These are phyloP conservation scores for Oryctes rhinoceros DNA, from an alignment of 1,140 invertebrate species.

Conservation along the genomic window DNA sequence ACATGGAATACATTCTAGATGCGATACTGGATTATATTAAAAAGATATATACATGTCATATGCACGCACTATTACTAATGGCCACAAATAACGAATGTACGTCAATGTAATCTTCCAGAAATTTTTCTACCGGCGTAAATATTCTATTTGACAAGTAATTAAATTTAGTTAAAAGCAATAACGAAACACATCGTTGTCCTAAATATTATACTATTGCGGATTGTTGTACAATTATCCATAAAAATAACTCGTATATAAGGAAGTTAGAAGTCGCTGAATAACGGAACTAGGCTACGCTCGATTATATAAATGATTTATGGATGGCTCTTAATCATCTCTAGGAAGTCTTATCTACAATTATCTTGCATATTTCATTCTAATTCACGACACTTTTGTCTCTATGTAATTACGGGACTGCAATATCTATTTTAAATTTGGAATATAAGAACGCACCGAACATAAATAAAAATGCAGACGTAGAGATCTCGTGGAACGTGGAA, in stretches of 20 bases:
- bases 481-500: background rate
- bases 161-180: too few relatives aligned
- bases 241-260: background rate
- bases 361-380: constrained; percentile 16
- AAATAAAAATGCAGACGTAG: background rate
- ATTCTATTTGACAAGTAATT: too few relatives aligned
- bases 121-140: too few relatives aligned
- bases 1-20: too few relatives aligned
- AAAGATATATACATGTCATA: too few relatives aligned
- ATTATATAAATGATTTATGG: background rate
- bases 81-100: too few relatives aligned
- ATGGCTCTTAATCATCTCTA: background rate
- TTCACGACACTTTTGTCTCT: background rate
- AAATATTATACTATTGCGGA: too few relatives aligned
- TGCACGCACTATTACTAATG: too few relatives aligned
- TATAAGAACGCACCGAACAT: background rate
- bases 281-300: background rate
- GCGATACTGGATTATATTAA: too few relatives aligned
- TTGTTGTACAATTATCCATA: too few relatives aligned
- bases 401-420: background rate
- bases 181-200: too few relatives aligned
- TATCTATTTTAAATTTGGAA: background rate
- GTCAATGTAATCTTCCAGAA: too few relatives aligned
- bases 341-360: constrained; percentile 5
- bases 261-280: background rate